Conservation (phyloP, 2,113 vertebrate species). For the Epinephelus lanceolatus region DNA sequence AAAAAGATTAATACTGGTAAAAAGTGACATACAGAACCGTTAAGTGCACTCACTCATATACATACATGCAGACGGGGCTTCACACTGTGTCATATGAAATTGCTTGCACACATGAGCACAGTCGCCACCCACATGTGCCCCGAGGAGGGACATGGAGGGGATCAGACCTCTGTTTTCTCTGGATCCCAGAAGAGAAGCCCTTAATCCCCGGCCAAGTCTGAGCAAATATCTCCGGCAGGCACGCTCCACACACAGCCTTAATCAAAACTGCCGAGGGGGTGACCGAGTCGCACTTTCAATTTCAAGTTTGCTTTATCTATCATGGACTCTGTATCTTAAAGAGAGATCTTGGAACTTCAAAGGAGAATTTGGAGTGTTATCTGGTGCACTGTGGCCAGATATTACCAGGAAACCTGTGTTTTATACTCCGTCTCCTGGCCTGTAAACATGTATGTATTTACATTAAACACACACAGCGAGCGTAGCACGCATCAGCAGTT, state of each 20-base stretch:
- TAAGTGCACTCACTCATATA: background rate
- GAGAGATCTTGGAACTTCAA: constrained; percentile 44
- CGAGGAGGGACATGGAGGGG: constrained; percentile 45
- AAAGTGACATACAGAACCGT: too few species aligned
- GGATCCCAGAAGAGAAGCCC: constrained; percentile 70
- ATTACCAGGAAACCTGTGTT: constrained; percentile 32
- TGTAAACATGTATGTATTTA: constrained; percentile 2
- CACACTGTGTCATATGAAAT: background rate
- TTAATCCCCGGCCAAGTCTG: constrained; percentile 80
- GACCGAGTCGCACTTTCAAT: constrained; percentile 50
- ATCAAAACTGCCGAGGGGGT: constrained; percentile 66
- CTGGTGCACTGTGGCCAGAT: constrained; percentile 17
- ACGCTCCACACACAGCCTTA: constrained; percentile 58
- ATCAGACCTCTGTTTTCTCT: constrained; percentile 78
- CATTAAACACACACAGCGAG: background rate
- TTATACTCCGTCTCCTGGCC: background rate
- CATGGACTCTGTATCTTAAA: constrained; percentile 18
- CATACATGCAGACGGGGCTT: constrained; percentile 26
- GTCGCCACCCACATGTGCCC: constrained; percentile 52
- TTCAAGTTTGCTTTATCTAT: constrained; percentile 48
- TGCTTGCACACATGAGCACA: background rate
- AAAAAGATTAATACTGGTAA: too few species aligned
- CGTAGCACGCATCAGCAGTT: background rate
- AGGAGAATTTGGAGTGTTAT: constrained; percentile 33
- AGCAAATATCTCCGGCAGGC: constrained; percentile 77